phyloP scores from a whole-genome alignment of 2,888 invertebrate genomes.

The Nematopogon swammerdamellus region DNA sequence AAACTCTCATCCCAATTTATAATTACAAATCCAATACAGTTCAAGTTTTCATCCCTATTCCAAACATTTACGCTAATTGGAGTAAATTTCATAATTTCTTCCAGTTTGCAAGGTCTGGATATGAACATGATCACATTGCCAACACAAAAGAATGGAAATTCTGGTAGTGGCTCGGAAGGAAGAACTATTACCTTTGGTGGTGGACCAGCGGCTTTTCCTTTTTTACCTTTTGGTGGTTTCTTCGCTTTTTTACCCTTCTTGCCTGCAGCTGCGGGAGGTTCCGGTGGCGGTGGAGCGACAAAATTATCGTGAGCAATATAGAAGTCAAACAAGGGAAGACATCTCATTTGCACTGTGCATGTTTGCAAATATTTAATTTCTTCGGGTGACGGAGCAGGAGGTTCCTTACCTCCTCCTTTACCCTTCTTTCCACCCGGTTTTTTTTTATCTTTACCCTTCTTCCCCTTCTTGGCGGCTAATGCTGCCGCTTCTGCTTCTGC shows the following conservation, averaged over 20 bases:
- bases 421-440: slow-evolving; percentile 17
- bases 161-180: slow-evolving; percentile 44
- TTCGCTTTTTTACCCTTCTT: slow-evolving; percentile 19
- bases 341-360: slow-evolving; percentile 42
- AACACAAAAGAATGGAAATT: slow-evolving; percentile 45
- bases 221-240: slow-evolving; percentile 22
- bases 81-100: slow-evolving; percentile 32
- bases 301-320: slow-evolving; percentile 48
- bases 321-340: slow-evolving; percentile 42
- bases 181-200: slow-evolving; percentile 24
- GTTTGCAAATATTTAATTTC: slow-evolving; percentile 47
- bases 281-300: slow-evolving; percentile 37
- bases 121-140: slow-evolving; percentile 42
- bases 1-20: slow-evolving; percentile 42
- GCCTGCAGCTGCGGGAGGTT: slow-evolving; percentile 22
- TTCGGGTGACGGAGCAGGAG: slow-evolving; percentile 42
- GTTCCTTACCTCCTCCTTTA: slow-evolving; percentile 34
- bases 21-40: slow-evolving; percentile 34
- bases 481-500: slow-evolving; percentile 20
- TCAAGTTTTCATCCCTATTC: slow-evolving; percentile 42
- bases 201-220: slow-evolving; percentile 17
- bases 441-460: slow-evolving; percentile 10
- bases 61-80: slow-evolving; percentile 43
- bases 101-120: slow-evolving; percentile 37
- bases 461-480: slow-evolving; percentile 14